Evolutionary conservation across 1,140 invertebrate species (phyloP).

Genomic region (Cydia pomonella): DNA sequence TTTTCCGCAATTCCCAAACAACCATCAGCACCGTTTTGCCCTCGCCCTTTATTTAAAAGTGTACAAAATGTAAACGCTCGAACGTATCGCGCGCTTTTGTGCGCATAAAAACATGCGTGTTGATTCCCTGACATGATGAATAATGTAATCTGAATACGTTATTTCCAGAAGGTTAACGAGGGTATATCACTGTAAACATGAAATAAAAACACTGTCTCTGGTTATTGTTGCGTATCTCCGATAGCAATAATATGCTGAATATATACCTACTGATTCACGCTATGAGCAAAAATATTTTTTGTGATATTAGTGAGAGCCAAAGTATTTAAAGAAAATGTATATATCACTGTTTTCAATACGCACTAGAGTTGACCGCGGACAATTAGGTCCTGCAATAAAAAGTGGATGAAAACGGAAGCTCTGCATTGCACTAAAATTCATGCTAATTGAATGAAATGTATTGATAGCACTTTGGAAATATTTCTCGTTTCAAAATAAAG

Average conservation of each 20-base stretch:
- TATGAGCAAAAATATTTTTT: background rate
- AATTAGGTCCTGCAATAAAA: slow-evolving; percentile 62
- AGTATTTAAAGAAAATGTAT: background rate
- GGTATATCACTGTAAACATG: slow-evolving; percentile 29
- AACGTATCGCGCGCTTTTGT: slow-evolving; percentile 39
- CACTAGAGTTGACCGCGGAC: slow-evolving; percentile 42
- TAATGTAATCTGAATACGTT: slow-evolving; percentile 41
- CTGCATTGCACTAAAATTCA: slow-evolving; percentile 57
- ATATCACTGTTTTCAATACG: background rate
- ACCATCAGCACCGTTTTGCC: slow-evolving; percentile 50
- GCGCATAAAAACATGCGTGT: slow-evolving; percentile 37
- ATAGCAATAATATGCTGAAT: background rate
- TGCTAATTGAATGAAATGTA: slow-evolving; percentile 64
- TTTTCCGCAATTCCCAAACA: slow-evolving; percentile 71
- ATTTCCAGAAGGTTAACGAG: slow-evolving; percentile 29
- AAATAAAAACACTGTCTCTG: slow-evolving; percentile 30
- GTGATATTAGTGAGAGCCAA: too few relatives aligned
- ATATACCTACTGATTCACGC: background rate
- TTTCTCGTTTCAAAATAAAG: slow-evolving; percentile 48
- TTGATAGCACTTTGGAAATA: slow-evolving; percentile 62
- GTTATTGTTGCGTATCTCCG: slow-evolving; percentile 24
- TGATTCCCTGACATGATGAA: slow-evolving; percentile 45
- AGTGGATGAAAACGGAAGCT: slow-evolving; percentile 53
- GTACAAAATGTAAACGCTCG: slow-evolving; percentile 43
- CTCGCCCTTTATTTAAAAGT: slow-evolving; percentile 53